Conservation (phyloP, 2,113 vertebrate species). For the Theristicus caerulescens region DNA sequence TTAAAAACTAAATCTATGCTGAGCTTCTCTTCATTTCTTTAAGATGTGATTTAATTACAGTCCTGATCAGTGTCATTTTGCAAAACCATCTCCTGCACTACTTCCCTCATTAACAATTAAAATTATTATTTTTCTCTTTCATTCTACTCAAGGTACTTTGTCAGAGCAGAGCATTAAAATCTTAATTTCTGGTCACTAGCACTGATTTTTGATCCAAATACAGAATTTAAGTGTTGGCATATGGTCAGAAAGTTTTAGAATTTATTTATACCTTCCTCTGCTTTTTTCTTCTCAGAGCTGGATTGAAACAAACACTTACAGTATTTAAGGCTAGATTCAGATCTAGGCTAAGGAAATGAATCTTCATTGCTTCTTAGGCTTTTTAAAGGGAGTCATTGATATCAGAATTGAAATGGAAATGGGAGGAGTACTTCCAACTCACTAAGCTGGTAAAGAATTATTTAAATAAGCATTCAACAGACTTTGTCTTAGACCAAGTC, state of each 20-base stretch:
- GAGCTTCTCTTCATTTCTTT: slow-evolving; percentile 35
- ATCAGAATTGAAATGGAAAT: neutral
- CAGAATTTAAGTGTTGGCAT: neutral
- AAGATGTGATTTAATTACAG: slow-evolving; percentile 30
- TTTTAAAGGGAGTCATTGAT: neutral
- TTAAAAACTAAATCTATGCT: slow-evolving; percentile 37
- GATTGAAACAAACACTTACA: neutral
- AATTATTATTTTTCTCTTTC: neutral
- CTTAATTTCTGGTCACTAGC: neutral
- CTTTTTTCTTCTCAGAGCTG: neutral
- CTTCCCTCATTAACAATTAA: neutral
- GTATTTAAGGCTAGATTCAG: neutral
- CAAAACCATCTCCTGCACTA: neutral
- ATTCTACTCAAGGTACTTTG: neutral
- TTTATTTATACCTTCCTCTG: neutral
- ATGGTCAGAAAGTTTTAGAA: neutral
- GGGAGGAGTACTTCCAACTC: neutral
- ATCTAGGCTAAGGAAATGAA: neutral
- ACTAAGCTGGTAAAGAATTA: neutral
- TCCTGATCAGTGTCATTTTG: neutral
- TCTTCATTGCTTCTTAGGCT: neutral
- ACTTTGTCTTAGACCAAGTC: neutral
- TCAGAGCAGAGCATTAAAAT: neutral
- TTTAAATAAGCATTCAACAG: neutral
- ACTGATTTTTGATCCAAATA: neutral